Conservation (phyloP, 2,797 vertebrate genomes). For the Alosa sapidissima region DNA sequence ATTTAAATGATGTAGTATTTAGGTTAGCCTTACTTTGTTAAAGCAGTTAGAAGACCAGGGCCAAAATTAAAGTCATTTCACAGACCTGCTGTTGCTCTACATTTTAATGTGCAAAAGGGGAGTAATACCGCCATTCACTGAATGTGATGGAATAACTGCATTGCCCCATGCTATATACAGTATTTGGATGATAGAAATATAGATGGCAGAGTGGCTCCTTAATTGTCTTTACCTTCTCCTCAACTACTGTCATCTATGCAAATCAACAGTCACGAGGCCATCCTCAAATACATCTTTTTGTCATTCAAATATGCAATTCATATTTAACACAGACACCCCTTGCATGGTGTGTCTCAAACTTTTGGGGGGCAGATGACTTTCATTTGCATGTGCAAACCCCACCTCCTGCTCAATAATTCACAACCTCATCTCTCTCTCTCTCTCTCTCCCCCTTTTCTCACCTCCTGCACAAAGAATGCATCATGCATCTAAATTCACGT, state of each 20-base stretch:
- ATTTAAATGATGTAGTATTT: neutral
- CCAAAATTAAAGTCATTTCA: neutral
- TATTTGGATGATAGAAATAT: neutral
- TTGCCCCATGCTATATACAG: neutral
- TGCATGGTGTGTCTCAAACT: constrained; percentile 48
- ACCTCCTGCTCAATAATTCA: constrained; percentile 67
- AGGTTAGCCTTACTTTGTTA: neutral
- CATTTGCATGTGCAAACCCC: constrained; percentile 63
- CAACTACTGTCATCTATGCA: constrained; percentile 56
- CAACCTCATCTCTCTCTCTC: constrained; percentile 51
- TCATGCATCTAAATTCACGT: constrained; percentile 22
- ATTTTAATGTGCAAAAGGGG: neutral
- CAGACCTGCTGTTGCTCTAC: neutral
- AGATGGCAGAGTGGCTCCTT: neutral
- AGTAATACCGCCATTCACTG: constrained; percentile 18
- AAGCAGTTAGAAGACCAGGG: neutral
- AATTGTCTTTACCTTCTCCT: neutral
- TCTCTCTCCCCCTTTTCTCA: constrained; percentile 6
- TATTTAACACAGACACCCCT: constrained; percentile 52
- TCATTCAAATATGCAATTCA: constrained; percentile 55
- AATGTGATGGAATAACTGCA: neutral
- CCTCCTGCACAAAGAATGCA: constrained; percentile 17
- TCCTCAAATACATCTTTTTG: constrained; percentile 52
- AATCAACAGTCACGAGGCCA: constrained; percentile 52
- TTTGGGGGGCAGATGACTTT: constrained; percentile 47